phyloP scores from a whole-genome alignment of 2,888 invertebrate genomes.

The Rhopalosiphum nymphaeae region DNA sequence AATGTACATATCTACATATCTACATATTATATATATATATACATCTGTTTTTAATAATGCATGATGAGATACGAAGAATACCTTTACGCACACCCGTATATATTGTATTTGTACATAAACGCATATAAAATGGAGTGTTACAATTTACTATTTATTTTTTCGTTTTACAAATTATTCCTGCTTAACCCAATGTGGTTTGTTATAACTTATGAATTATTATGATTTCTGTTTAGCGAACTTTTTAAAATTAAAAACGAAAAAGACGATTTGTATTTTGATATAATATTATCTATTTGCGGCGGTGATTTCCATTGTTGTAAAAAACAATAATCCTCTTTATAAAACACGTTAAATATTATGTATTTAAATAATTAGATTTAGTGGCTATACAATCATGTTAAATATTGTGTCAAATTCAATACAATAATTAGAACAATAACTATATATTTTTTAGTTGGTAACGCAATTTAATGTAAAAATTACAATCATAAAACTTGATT shows the following conservation, averaged over 20 bases:
- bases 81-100: background rate
- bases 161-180: too few relatives aligned
- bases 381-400: too few relatives aligned
- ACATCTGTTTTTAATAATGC: conserved; percentile 32
- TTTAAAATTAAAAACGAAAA: background rate
- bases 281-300: background rate
- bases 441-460: too few relatives aligned
- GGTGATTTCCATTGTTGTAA: background rate
- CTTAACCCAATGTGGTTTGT: background rate
- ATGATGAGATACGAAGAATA: background rate
- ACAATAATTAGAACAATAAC: too few relatives aligned
- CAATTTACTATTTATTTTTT: too few relatives aligned
- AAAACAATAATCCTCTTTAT: background rate
- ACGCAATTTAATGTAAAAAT: too few relatives aligned
- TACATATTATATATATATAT: background rate
- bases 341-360: background rate
- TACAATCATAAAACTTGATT: too few relatives aligned
- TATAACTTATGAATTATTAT: background rate
- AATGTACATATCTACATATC: background rate
- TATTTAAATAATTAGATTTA: background rate
- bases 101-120: background rate
- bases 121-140: background rate
- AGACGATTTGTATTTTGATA: background rate
- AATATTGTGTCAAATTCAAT: too few relatives aligned
- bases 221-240: background rate